A percentile compares a stretch with the other conserved stretches of the same genome.
Evolutionary conservation across 2,888 invertebrate species (phyloP).

Genomic region (Drosophila testacea): DNA sequence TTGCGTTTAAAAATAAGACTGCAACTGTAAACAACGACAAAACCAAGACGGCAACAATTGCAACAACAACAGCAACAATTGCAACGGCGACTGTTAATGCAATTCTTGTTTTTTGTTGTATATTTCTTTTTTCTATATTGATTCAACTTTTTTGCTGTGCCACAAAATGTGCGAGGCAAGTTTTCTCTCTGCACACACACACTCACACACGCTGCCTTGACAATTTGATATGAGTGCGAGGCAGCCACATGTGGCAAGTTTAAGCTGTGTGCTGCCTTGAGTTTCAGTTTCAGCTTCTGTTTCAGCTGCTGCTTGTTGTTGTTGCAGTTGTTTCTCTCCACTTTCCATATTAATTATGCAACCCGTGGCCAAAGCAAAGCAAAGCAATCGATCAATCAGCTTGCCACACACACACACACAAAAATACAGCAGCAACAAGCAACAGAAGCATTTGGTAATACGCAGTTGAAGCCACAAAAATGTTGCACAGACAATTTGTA

Average conservation of each 20-base stretch:
- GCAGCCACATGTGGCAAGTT: conserved; percentile 59
- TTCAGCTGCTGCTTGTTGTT: conserved; percentile 15
- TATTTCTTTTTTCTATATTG: conserved; percentile 52
- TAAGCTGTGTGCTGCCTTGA: conserved; percentile 36
- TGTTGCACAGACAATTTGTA: conserved; percentile 59
- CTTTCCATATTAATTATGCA: conserved; percentile 78
- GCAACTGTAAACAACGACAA: conserved; percentile 64
- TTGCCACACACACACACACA: conserved; percentile 63
- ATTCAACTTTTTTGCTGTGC: conserved; percentile 44
- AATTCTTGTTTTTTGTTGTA: conserved; percentile 35
- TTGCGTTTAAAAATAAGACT: conserved; percentile 75
- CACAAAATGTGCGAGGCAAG: conserved; percentile 57
- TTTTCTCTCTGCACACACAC: conserved; percentile 34
- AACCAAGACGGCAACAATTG: conserved; percentile 33
- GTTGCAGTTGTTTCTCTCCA: conserved; percentile 35
- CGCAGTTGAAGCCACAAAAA: conserved; percentile 71
- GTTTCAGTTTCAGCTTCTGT: conserved; percentile 30
- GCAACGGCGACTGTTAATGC: conserved; percentile 21
- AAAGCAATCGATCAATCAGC: conserved; percentile 75
- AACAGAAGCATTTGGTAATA: conserved; percentile 73
- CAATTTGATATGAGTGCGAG: conserved; percentile 53
- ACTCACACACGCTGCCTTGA: conserved; percentile 47
- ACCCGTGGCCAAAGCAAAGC: conserved; percentile 56
- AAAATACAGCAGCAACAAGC: conserved; percentile 13
- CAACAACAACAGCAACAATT: conserved; percentile 21